Percentiles rank a stretch among this genome's conserved stretches.
Conservation (phyloP, 2,113 vertebrate genomes). For the Erythrolamprus reginae region DNA sequence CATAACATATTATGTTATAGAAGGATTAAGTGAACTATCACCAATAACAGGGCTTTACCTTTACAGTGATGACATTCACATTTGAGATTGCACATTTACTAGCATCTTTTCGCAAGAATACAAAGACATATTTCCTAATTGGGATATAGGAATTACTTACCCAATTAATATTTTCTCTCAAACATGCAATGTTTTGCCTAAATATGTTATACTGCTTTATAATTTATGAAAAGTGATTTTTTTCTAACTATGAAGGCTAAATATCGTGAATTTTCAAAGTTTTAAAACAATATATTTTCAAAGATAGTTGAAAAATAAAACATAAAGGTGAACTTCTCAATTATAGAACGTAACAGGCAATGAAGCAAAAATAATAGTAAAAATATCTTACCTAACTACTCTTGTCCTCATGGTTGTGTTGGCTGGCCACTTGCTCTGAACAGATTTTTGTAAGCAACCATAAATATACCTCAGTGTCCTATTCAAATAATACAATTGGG, state of each 20-base stretch:
- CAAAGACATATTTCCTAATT: background rate
- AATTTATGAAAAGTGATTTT: background rate
- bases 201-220: background rate
- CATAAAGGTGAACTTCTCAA: background rate
- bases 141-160: background rate
- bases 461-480: slow-evolving; percentile 96
- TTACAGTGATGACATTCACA: background rate
- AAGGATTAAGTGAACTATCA: background rate
- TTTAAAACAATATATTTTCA: background rate
- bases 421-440: slow-evolving; percentile 93
- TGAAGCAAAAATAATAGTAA: background rate
- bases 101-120: background rate
- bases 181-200: background rate
- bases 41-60: background rate
- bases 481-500: slow-evolving; percentile 43
- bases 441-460: slow-evolving; percentile 96
- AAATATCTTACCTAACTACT: slow-evolving; percentile 88
- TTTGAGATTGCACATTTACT: background rate
- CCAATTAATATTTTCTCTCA: background rate
- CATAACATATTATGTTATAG: background rate
- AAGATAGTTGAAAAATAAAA: background rate
- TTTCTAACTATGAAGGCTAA: background rate
- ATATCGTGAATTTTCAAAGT: background rate
- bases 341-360: background rate
- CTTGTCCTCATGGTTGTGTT: slow-evolving; percentile 97